These are phyloP conservation scores for Otolemur crassicaudatus DNA, from an alignment of 2,797 vertebrate species.

Conservation along the genomic window DNA sequence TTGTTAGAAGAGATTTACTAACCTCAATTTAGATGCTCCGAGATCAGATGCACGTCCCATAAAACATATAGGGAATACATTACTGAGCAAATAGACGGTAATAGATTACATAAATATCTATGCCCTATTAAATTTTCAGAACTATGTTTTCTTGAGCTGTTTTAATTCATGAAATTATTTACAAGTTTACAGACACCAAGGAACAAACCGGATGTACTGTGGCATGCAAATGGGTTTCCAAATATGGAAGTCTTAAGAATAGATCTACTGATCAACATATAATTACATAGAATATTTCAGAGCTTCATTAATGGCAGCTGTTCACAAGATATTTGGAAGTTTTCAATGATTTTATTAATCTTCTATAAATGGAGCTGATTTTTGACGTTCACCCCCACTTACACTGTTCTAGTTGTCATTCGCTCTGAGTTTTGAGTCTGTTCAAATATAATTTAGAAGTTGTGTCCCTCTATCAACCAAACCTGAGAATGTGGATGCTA, in stretches of 20 bases:
- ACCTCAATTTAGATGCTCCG: constrained; percentile 74
- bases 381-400: neutral
- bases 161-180: constrained; percentile 81
- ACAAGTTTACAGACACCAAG: constrained; percentile 70
- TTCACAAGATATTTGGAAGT: constrained; percentile 40
- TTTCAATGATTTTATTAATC: constrained; percentile 51
- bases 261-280: constrained; percentile 59
- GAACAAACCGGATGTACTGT: constrained; percentile 53
- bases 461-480: neutral
- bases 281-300: constrained; percentile 72
- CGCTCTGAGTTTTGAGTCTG: neutral
- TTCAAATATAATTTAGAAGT: constrained; percentile 45
- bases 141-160: constrained; percentile 63
- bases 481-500: neutral
- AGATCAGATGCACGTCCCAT: constrained; percentile 76
- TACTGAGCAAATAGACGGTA: constrained; percentile 71
- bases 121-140: constrained; percentile 79
- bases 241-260: constrained; percentile 73
- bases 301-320: constrained; percentile 37
- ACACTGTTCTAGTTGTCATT: neutral
- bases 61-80: constrained; percentile 74
- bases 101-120: constrained; percentile 80
- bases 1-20: constrained; percentile 75
- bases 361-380: neutral
- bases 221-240: constrained; percentile 70